phyloP scores from a whole-genome alignment of 2,888 invertebrate species.

The Diaprepes abbreviatus region DNA sequence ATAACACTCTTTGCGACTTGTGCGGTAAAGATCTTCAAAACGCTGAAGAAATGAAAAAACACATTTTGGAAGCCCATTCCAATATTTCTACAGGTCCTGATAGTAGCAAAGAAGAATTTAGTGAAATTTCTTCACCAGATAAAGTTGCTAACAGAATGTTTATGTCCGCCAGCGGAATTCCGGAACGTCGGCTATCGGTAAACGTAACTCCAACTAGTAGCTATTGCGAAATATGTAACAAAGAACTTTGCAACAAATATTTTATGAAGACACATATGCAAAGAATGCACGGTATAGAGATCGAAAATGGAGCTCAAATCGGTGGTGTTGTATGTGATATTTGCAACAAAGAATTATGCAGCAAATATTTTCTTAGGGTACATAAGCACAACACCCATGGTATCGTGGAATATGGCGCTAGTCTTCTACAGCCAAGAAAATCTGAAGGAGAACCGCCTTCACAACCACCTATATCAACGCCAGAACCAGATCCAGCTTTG shows the following conservation, averaged over 20 bases:
- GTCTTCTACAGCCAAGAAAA: constrained; percentile 66
- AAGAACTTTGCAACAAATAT: constrained; percentile 99
- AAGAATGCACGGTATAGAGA: constrained; percentile 96
- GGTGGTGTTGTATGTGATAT: constrained; percentile 97
- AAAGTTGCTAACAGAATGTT: constrained; percentile 63
- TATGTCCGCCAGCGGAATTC: constrained; percentile 57
- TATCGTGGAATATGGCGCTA: constrained; percentile 85
- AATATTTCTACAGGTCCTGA: constrained; percentile 54
- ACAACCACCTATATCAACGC: constrained; percentile 35
- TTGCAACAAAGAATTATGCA: constrained; percentile 98
- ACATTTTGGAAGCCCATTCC: constrained; percentile 78
- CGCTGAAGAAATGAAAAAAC: constrained; percentile 78
- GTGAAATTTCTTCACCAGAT: constrained; percentile 67
- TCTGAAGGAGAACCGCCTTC: constrained; percentile 61
- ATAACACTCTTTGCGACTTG: constrained; percentile 65
- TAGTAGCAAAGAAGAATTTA: constrained; percentile 60
- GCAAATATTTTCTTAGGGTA: constrained; percentile 96
- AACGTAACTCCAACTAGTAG: constrained; percentile 82
- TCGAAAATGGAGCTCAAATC: constrained; percentile 92
- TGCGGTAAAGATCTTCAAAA: constrained; percentile 68
- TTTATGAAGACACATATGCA: constrained; percentile 99
- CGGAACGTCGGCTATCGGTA: constrained; percentile 73
- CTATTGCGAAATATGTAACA: constrained; percentile 98
- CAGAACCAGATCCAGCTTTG: constrained; percentile 67
- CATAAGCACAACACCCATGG: constrained; percentile 99